Conservation (phyloP, 1,140 invertebrate genomes). For the Caenorhabditis brenneri region DNA sequence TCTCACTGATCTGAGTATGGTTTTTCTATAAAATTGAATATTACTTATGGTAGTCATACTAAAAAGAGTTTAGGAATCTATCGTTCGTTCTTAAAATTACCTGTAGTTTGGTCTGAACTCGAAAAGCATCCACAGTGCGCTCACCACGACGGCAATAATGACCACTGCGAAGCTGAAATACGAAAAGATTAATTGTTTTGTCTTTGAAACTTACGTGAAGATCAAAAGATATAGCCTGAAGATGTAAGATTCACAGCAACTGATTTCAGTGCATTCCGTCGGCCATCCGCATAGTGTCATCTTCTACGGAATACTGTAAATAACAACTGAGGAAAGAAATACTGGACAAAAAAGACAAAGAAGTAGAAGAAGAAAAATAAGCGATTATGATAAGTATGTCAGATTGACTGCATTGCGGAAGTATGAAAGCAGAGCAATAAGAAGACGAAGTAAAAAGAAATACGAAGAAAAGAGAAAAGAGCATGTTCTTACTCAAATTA, state of each 20-base stretch:
- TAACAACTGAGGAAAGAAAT: not conserved
- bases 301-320: not conserved
- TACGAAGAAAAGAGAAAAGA: constrained; percentile 19
- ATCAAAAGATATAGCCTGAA: constrained; percentile 53
- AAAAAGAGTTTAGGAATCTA: no score
- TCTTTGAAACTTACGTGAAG: constrained; percentile 30
- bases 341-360: not conserved
- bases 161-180: constrained; percentile 27
- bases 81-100: no score
- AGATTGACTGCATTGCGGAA: constrained; percentile 31
- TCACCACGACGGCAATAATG: constrained; percentile 45
- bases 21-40: no score
- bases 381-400: constrained; percentile 28
- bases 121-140: constrained; percentile 53
- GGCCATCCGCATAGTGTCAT: constrained; percentile 51
- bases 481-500: constrained; percentile 42
- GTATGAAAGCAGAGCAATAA: not conserved
- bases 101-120: constrained; percentile 55
- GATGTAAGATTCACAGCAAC: constrained; percentile 55
- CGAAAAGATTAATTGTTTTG: not conserved
- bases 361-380: not conserved
- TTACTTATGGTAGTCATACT: no score
- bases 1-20: no score
- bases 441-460: not conserved
- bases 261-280: constrained; percentile 51